Base-by-base conservation (phyloP, 2,888 invertebrate genomes). In the Cistogaster globosa region DNA sequence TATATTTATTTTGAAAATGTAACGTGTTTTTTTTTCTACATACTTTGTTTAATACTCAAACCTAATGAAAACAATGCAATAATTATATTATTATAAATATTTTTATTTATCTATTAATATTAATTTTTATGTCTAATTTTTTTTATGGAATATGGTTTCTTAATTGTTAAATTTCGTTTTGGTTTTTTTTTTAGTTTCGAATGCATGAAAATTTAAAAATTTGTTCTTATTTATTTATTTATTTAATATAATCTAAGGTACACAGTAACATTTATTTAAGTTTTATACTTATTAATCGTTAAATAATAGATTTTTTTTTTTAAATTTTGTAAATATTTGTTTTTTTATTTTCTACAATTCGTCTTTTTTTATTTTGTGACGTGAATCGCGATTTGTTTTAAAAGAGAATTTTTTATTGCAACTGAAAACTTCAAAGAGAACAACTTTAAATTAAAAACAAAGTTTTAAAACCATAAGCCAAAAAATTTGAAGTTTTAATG, bases 181-280 rank as follows among this genome's bases (percentile, higher is more conserved):
- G 18, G 48, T 22, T 68, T 51, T 45, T 62, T 62, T 65, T 75
- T 76, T 63, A 18, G 38, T 68, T 65, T 81, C 74, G 71, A 67
- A 77, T 78, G 74, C 75, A 78, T 85, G 82, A 79, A 78, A 77
- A 65, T 82, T 79, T 58, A 78, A 81, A 85, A 78, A 85, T 80
- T 78, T 78, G 55, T 86, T 89, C 86, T 78, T 16, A 20, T 74
- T 74, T 68, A 55, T 83, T 65, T 72, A 14, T 75, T 68, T 88
- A 32, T 83, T 71, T 89, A 87, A 82, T 77, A 80, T 80, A 83
- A 83, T 87, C 83, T 87, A 86, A 84, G 87, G 85, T 85, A 85
- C 85, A 85, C 82, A 85, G 85, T 85, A 85, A 85, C 85, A 85
- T 82, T 85, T 79, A 85, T 85, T 76, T 82, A 75, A 71, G 53